Evolutionary conservation across 2,113 vertebrate genomes (phyloP).

Genomic region (Gnathonemus echidnorhynchus): DNA sequence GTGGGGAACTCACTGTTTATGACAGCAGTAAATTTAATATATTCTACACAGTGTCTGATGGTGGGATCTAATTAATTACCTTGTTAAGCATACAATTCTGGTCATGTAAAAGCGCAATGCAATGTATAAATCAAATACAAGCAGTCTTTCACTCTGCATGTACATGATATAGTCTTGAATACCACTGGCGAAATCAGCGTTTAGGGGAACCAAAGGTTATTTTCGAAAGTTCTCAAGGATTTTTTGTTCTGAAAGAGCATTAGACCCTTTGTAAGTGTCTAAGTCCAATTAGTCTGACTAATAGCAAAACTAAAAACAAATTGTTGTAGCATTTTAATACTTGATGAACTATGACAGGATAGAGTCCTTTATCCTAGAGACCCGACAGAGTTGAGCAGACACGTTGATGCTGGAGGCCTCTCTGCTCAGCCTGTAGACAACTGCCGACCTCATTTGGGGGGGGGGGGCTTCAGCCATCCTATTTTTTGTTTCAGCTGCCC

Average conservation of each 20-base stretch:
- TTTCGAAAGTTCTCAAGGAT: not conserved
- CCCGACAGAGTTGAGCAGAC: not conserved
- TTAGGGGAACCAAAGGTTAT: not conserved
- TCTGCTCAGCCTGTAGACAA: not conserved
- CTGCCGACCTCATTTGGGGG: not conserved
- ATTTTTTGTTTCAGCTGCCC: not conserved
- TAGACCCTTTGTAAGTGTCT: not conserved
- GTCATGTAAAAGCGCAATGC: not conserved
- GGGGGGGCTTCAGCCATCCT: not conserved
- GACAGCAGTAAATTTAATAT: not conserved
- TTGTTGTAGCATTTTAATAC: not conserved
- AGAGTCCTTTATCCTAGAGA: not conserved
- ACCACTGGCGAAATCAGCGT: not conserved
- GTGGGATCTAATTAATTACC: conserved; percentile 4
- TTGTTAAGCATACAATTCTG: not conserved
- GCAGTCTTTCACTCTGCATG: not conserved
- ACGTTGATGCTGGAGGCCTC: not conserved
- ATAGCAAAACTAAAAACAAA: not conserved
- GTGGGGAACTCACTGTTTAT: not conserved
- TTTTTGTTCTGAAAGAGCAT: not conserved
- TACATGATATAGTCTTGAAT: not conserved
- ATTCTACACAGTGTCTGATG: not conserved
- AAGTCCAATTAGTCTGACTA: not conserved
- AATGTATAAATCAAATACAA: conserved; percentile 1
- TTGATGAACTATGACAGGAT: not conserved